Base-by-base conservation (phyloP, 2,888 invertebrate species). In the Lomographa bimaculata region DNA sequence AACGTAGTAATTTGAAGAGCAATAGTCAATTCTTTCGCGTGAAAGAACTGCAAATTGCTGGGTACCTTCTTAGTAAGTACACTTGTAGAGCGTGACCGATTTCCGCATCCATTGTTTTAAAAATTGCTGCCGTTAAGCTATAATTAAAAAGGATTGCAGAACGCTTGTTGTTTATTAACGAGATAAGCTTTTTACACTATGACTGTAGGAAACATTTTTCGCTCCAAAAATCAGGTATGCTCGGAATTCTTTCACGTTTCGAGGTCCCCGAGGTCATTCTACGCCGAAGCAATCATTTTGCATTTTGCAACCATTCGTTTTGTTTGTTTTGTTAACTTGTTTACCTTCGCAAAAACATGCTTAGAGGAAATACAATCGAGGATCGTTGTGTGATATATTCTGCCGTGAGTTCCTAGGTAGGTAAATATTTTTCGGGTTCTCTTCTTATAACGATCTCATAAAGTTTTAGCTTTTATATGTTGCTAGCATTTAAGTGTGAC, bases 171-270 rank as follows among this genome's bases (percentile, higher is more conserved):
- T 46, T 39, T 54, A 35, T 43, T 55, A 43, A 50, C 32, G 37
- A 62, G 58, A 60, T 57, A 58, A 56, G 29, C 24, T 46, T 47
- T 57, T 57, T 43, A 35, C 38, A 21, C 46, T 41, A 29, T 37
- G 34, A 30, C 28, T 51, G 56, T 50, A 60, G 55, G 57, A 64
- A 64, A 63, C 49, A 59, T 57, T 70, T 54, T 56, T 59, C 72
- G 73, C 70, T 75, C 70, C 50, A 64, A 66, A 71, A 50, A 54
- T 25, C 49, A 60, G 50, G 34, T 45, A 55, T 44, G 38, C 42
- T 42, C 46, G 32, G 34, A 48, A 53, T 61, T 50, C 43, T 54
- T 42, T 36, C 44, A 41, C 46, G 41, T 49, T 56, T 57, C 47
- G 45, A 50, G 60, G 63, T 63, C 55, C 47, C 52, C 53, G 48